Evolutionary conservation across 2,888 invertebrate species (phyloP), one percentile per base, ranked within the genome.

Genomic region (Dione vanillae): DNA sequence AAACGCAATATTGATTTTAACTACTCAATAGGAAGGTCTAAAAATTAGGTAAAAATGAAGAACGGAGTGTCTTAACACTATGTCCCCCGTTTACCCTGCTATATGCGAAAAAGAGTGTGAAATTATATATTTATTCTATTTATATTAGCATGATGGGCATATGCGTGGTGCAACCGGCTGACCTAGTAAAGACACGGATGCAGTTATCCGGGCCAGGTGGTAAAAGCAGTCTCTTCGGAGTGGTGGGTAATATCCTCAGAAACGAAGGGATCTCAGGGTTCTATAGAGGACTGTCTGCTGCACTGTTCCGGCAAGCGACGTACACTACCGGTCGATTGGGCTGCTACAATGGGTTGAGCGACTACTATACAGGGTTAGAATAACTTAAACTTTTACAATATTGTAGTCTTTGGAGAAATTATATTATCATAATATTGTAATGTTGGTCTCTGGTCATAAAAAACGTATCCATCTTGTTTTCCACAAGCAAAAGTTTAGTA

Each of bases 241-340:
- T 97, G 2, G 87, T 97, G n/a, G 89, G 92, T 40, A 94, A 94
- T 14, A 97, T 99, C 76, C 76, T 98, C 9, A 94, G 92, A 80
- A 96, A 96, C 70, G 99, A 99, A 86, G 99, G 99, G 0, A 67
- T 97, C 0, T 78, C 95, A 3, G 97, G 97, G 0, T 92, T 99
- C 76, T 99, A 99, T 86, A 95, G 95, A 41, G 99, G 99, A 0
- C 91, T 99, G 3, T 97, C 97, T 0, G 98, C 98, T 2, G 98
- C 97, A 0, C 92, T 99, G 58, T 92, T 99, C 76, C 94, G 99
- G 69, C 99, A 99, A 86, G 99, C 99, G 0, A 98, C 99, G 0
- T 99, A 99, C 85, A 99, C 99, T 0, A 99, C 99, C 0, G 97
- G 97, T 0, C 94, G 99, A 74, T 94, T 99, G 70, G 99, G 99